Evolutionary conservation across 1,140 invertebrate genomes (phyloP).

Genomic region (Drosophila setifemur): DNA sequence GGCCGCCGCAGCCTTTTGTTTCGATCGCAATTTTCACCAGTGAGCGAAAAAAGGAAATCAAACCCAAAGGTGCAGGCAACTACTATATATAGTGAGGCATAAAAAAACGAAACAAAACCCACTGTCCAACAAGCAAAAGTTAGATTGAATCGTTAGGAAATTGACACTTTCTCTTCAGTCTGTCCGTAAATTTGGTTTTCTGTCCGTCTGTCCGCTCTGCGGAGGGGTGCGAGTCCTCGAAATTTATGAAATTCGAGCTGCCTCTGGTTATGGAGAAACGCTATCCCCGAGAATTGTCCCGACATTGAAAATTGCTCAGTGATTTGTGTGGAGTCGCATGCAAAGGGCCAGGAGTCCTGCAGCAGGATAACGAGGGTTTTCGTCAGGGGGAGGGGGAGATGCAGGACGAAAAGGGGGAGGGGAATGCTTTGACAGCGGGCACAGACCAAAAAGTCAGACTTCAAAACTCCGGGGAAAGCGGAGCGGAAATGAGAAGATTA

Average conservation of each 20-base stretch:
- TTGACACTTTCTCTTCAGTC: conserved; percentile 60
- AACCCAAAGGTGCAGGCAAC: conserved; percentile 26
- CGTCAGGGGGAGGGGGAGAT: no score
- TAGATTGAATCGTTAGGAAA: conserved; percentile 71
- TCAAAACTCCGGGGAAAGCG: conserved; percentile 16
- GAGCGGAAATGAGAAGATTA: conserved; percentile 45
- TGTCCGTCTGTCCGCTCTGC: background rate
- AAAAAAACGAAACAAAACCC: conserved; percentile 50
- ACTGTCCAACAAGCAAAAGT: conserved; percentile 57
- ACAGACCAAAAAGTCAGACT: conserved; percentile 47
- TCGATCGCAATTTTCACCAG: conserved; percentile 39
- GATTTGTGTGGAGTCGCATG: conserved; percentile 18
- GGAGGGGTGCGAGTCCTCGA: conserved; percentile 24
- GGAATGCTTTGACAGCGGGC: conserved; percentile 66
- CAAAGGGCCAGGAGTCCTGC: background rate
- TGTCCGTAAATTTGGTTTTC: no score
- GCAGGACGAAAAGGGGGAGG: background rate
- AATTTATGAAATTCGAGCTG: conserved; percentile 46
- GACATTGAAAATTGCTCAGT: conserved; percentile 26
- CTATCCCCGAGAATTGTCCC: conserved; percentile 21
- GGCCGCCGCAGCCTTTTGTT: conserved; percentile 49
- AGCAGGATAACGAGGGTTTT: conserved; percentile 29
- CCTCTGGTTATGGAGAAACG: conserved; percentile 18
- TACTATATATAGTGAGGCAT: conserved; percentile 4
- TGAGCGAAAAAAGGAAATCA: conserved; percentile 18